phyloP scores from a whole-genome alignment of 2,113 vertebrate species.

The Blennius ocellaris region DNA sequence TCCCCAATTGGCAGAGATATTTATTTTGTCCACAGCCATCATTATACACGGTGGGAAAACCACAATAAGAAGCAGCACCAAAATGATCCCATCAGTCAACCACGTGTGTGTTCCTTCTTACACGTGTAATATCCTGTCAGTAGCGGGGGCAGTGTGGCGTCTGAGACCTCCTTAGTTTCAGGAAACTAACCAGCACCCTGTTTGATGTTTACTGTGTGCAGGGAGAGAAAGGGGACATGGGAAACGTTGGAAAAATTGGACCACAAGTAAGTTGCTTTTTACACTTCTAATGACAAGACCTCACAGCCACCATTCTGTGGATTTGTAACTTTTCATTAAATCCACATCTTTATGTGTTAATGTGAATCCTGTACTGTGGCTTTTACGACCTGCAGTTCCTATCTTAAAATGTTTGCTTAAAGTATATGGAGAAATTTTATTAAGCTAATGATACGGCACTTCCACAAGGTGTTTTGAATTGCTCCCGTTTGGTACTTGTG shows the following conservation, averaged over 20 bases:
- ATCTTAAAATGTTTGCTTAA: not conserved
- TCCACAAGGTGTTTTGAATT: not conserved
- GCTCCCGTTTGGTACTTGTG: not conserved
- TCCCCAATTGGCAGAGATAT: constrained; percentile 49
- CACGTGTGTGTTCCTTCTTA: constrained; percentile 30
- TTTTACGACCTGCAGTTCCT: constrained; percentile 22
- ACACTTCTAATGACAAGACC: constrained; percentile 18
- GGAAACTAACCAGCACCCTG: constrained; percentile 48
- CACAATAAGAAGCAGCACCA: constrained; percentile 15
- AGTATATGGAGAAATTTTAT: not conserved
- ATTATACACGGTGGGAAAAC: constrained; percentile 46
- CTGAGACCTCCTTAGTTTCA: constrained; percentile 41
- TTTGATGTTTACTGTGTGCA: constrained; percentile 77
- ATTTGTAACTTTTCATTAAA: constrained; percentile 32
- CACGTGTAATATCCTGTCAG: constrained; percentile 32
- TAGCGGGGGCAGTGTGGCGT: not conserved
- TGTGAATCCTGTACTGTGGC: not conserved
- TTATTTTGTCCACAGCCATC: constrained; percentile 32
- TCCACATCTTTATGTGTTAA: not conserved
- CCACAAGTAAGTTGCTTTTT: constrained; percentile 87
- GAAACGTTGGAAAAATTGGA: constrained; percentile 91
- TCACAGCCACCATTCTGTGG: constrained; percentile 13
- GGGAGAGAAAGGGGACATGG: constrained; percentile 94
- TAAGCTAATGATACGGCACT: not conserved
- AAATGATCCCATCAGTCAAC: constrained; percentile 5